Evolutionary conservation across 2,113 vertebrate species (phyloP).

Genomic region (Mobula birostris): DNA sequence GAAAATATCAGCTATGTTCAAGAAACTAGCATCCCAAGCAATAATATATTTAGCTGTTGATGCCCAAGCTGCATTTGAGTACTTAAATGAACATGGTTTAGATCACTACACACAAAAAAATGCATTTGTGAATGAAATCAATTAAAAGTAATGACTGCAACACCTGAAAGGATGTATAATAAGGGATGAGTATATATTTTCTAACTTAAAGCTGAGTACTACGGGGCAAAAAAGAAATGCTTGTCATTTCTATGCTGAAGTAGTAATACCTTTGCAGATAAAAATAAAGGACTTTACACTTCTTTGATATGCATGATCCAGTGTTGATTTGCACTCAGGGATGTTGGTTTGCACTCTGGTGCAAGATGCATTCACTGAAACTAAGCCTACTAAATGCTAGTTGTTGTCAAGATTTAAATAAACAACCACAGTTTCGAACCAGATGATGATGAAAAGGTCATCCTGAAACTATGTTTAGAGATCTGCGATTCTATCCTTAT

Average conservation of each 20-base stretch:
- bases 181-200: too few species aligned
- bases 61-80: neutral
- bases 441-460: neutral
- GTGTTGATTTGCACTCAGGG: neutral
- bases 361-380: neutral
- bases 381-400: neutral
- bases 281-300: neutral
- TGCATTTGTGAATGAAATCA: neutral
- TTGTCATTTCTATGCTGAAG: neutral
- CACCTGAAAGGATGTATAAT: too few species aligned
- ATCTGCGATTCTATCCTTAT: neutral
- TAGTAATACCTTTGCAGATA: neutral
- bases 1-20: neutral
- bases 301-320: neutral
- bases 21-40: neutral
- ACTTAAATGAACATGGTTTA: neutral
- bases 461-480: neutral
- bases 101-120: neutral
- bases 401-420: neutral
- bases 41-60: neutral
- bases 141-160: neutral
- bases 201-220: neutral
- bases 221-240: neutral
- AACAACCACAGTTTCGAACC: neutral
- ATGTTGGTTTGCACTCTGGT: too few species aligned